phyloP scores from a whole-genome alignment of 2,797 vertebrate genomes.

The Pseudochaenichthys georgianus region DNA sequence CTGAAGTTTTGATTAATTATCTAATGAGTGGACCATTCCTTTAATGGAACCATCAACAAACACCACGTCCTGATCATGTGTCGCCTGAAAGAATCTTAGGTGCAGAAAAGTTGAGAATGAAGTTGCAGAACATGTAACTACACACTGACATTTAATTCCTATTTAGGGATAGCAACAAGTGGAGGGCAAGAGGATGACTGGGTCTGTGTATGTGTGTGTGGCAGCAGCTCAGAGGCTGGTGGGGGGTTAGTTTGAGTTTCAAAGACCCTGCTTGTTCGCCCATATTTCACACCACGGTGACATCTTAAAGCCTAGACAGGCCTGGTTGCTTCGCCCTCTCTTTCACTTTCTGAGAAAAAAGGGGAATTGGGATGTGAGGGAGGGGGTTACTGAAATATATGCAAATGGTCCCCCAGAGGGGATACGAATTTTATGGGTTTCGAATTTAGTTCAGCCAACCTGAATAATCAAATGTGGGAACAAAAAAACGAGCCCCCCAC shows the following conservation, averaged over 20 bases:
- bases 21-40: no score
- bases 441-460: slow-evolving; percentile 92
- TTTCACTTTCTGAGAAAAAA: slow-evolving; percentile 86
- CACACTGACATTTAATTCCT: slow-evolving; percentile 55
- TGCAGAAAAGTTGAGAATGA: slow-evolving; percentile 26
- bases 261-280: slow-evolving; percentile 85
- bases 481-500: slow-evolving; percentile 80
- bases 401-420: slow-evolving; percentile 89
- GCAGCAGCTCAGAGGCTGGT: slow-evolving; percentile 54
- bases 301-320: slow-evolving; percentile 87
- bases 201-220: slow-evolving; percentile 58
- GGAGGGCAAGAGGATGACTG: slow-evolving; percentile 44
- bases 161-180: slow-evolving; percentile 55
- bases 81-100: slow-evolving; percentile 22
- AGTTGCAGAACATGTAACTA: slow-evolving; percentile 36
- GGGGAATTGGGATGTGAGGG: slow-evolving; percentile 77
- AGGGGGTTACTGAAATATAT: slow-evolving; percentile 83
- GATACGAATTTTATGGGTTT: slow-evolving; percentile 91
- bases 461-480: slow-evolving; percentile 95
- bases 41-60: background rate
- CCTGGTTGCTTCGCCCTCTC: slow-evolving; percentile 85
- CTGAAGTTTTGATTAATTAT: no score
- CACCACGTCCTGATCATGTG: background rate
- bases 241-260: slow-evolving; percentile 81
- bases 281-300: slow-evolving; percentile 89